phyloP scores from a whole-genome alignment of 2,113 vertebrate species.

The Myiagra hebetior region DNA sequence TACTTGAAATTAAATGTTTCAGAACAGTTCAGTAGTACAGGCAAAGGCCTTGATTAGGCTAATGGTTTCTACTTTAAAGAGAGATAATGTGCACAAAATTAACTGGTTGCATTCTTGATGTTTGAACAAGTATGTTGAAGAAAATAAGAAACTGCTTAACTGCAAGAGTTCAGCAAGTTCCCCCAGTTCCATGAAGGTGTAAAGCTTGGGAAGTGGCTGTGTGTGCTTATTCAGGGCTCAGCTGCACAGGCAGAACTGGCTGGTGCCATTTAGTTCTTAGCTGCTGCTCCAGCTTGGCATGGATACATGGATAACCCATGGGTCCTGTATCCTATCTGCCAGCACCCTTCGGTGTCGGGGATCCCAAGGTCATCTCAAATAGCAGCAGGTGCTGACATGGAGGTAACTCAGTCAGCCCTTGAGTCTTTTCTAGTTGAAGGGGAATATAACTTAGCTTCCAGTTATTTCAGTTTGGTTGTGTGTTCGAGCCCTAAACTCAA shows the following conservation, averaged over 20 bases:
- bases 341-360: accelerated
- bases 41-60: not conserved
- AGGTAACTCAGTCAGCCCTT: not conserved
- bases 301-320: not conserved
- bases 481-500: not conserved
- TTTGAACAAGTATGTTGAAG: not conserved
- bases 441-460: not conserved
- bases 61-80: not conserved
- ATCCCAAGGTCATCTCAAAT: not conserved
- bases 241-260: not conserved
- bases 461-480: not conserved
- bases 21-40: not conserved
- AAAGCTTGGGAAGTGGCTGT: not conserved
- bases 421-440: not conserved
- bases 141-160: not conserved
- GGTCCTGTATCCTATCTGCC: not conserved
- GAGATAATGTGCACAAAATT: not conserved
- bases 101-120: not conserved
- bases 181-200: not conserved
- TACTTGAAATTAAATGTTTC: not conserved
- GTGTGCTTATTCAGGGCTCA: not conserved
- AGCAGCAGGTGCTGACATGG: not conserved
- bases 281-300: not conserved
- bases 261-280: not conserved
- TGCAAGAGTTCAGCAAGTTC: not conserved